phyloP scores from a whole-genome alignment of 2,888 invertebrate genomes.

The Diarsia mendica region DNA sequence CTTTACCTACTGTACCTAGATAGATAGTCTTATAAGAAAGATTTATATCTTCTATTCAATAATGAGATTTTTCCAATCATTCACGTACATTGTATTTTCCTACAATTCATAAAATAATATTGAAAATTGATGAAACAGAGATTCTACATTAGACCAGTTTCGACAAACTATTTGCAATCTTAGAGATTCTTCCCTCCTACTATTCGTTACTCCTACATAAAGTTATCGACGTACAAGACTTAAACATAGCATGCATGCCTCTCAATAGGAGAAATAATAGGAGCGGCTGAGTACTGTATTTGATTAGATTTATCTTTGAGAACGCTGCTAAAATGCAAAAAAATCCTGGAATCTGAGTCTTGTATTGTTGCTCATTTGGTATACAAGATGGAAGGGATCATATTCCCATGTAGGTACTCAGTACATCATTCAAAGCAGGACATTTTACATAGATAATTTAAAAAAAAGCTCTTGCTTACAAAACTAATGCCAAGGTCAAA shows the following conservation, averaged over 20 bases:
- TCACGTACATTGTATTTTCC: slow-evolving; percentile 1
- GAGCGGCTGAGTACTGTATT: too few relatives aligned
- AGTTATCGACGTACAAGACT: neutral
- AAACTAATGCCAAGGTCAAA: too few relatives aligned
- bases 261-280: too few relatives aligned
- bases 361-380: too few relatives aligned
- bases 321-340: too few relatives aligned
- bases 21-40: neutral
- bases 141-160: slow-evolving; percentile 21
- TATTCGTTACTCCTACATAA: neutral
- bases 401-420: too few relatives aligned
- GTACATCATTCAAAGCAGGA: too few relatives aligned
- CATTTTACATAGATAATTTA: too few relatives aligned
- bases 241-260: too few relatives aligned
- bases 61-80: neutral
- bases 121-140: neutral
- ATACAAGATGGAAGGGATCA: neutral
- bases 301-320: too few relatives aligned
- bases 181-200: neutral
- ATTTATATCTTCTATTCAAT: neutral
- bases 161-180: neutral
- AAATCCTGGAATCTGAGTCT: too few relatives aligned
- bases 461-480: too few relatives aligned
- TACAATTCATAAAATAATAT: slow-evolving; percentile 5
- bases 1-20: slow-evolving; percentile 3